phyloP scores from a whole-genome alignment of 2,888 invertebrate species.

The Leucophenga maculata region DNA sequence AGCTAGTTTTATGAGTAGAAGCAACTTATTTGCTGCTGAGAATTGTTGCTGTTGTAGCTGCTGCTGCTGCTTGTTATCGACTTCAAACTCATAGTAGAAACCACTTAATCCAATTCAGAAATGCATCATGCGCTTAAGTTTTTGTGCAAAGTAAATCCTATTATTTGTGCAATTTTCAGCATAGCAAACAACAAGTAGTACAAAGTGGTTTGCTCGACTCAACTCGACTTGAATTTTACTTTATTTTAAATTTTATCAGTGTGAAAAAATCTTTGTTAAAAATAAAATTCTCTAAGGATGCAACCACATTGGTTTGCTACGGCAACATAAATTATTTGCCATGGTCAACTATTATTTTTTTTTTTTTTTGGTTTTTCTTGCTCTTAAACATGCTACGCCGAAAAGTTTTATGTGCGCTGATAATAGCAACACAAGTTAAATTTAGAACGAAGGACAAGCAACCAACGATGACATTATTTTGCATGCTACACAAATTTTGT shows the following conservation, averaged over 20 bases:
- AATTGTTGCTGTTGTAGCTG: background rate
- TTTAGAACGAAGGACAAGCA: background rate
- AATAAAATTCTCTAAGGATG: background rate
- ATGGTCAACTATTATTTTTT: background rate
- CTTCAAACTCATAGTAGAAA: constrained; percentile 40
- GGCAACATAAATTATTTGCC: no score
- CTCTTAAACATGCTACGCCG: constrained; percentile 34
- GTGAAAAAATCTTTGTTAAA: constrained; percentile 12
- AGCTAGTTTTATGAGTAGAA: constrained; percentile 46
- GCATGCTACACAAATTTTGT: constrained; percentile 48
- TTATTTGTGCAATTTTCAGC: constrained; percentile 24
- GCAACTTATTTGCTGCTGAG: background rate
- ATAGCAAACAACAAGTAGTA: background rate
- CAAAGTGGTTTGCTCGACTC: background rate
- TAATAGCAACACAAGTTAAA: background rate
- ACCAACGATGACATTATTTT: constrained; percentile 43
- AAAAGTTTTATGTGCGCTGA: constrained; percentile 33
- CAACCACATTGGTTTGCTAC: no score
- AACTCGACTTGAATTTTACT: background rate
- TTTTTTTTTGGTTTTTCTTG: constrained; percentile 16
- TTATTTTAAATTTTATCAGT: constrained; percentile 28
- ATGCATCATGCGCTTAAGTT: constrained; percentile 46
- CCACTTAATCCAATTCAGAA: constrained; percentile 66
- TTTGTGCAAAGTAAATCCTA: constrained; percentile 21
- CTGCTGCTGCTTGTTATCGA: constrained; percentile 1